Conservation (phyloP, 2,888 invertebrate genomes). For the Palloptera scutellata region DNA sequence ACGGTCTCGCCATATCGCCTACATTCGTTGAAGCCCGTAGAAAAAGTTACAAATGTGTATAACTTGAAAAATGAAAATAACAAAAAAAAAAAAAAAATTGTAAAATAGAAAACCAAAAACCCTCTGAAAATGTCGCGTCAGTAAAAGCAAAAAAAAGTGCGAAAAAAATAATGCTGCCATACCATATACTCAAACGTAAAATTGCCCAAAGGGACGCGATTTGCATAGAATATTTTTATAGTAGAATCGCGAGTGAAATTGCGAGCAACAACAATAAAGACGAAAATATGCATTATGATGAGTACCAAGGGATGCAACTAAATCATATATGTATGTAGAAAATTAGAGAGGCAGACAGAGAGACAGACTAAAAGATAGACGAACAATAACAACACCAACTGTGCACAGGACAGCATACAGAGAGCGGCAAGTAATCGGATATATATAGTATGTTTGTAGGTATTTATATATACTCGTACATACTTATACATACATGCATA, state of each 20-base stretch:
- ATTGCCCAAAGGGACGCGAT: not conserved
- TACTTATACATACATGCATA: not conserved
- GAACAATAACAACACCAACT: not conserved
- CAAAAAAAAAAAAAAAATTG: too few species aligned
- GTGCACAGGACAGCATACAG: not conserved
- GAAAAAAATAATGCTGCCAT: too few species aligned
- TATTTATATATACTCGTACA: not conserved
- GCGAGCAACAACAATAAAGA: not conserved
- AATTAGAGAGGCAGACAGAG: conserved; percentile 7
- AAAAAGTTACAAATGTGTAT: too few species aligned
- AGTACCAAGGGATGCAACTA: conserved; percentile 2
- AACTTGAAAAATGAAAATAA: too few species aligned
- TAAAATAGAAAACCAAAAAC: too few species aligned
- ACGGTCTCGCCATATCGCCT: conserved; percentile 12
- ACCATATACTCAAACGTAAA: not conserved
- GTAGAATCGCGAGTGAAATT: not conserved
- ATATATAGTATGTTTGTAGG: not conserved
- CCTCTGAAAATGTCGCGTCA: too few species aligned
- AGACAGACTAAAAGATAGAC: conserved; percentile 10
- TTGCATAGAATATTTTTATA: not conserved
- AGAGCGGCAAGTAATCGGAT: not conserved
- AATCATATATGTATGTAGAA: conserved; percentile 15
- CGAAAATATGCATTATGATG: not conserved
- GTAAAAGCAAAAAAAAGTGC: too few species aligned
- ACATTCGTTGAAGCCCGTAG: not conserved